Evolutionary conservation across 2,888 invertebrate genomes (phyloP), one percentile per base, ranked within the genome.

Genomic region (Maniola hyperantus): DNA sequence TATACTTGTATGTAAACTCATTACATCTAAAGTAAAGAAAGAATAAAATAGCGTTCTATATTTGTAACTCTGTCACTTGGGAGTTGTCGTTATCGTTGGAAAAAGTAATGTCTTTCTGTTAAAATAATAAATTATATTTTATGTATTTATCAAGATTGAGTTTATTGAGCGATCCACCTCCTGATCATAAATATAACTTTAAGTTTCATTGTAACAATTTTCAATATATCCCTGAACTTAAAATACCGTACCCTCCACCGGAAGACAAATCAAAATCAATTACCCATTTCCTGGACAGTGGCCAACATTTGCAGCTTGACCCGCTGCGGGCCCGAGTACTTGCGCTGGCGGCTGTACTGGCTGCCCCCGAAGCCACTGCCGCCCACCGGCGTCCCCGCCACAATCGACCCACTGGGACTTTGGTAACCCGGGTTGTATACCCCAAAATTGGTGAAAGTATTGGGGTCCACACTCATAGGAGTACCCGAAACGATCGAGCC

Each of bases 261-360:
- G 69, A 74, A 72, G n/a, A 79, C 74, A 66, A 73, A 71, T 64
- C 67, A 71, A 76, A 77, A 67, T 67, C 78, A 93, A 90, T 94
- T 94, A 96, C 96, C 96, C 91, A 95, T 92, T 93, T 96, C 96
- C 84, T 96, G 96, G 44, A 96, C 96, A 64, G 96, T 96, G 55
- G 96, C 91, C 74, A 93, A 75, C 75, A 87, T 88, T 77, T 90
- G 92, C 50, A 89, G 78, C 70, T 92, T 92, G 64, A 88, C 83
- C 5, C 93, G 85, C 77, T 85, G 93, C 63, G 91, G 94, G 73
- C 89, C 94, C n/a, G 94, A 93, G 73, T 93, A 93, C 77, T 94
- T 94, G 72, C 94, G 88, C 67, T 90, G 91, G 15, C 87, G 79
- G 20, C 77, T 79, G 76, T 85, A 85, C 65, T 84, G 65, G 15